These are phyloP conservation scores for Paramormyrops hopkinsi DNA, from an alignment of 2,797 vertebrate species.

Conservation along the genomic window DNA sequence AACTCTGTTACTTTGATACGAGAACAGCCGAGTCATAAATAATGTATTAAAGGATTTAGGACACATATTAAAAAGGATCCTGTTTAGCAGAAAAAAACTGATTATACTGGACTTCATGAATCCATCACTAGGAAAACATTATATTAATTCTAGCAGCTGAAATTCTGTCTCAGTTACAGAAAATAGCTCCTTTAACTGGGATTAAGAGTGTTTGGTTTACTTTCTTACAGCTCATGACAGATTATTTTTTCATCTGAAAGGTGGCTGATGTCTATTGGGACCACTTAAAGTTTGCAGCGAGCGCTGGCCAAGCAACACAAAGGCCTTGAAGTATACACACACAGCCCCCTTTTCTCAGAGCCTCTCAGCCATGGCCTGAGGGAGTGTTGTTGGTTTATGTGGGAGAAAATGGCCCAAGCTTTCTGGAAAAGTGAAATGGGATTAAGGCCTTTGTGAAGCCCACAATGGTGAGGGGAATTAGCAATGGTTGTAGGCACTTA, in stretches of 20 bases:
- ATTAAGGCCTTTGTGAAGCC: constrained; percentile 95
- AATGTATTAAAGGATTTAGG: constrained; percentile 16
- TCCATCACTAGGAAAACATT: neutral
- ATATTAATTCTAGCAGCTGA: neutral
- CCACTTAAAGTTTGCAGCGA: constrained; percentile 90
- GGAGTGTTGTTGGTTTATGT: constrained; percentile 99
- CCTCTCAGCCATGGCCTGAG: constrained; percentile 89
- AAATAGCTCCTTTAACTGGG: constrained; percentile 55
- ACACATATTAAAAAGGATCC: constrained; percentile 2
- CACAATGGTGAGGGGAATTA: constrained; percentile 99
- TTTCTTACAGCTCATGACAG: constrained; percentile 67
- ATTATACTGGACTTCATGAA: neutral
- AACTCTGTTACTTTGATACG: constrained; percentile 19
- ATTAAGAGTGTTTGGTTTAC: constrained; percentile 66
- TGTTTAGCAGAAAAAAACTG: neutral
- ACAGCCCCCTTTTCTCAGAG: constrained; percentile 87
- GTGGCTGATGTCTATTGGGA: constrained; percentile 76
- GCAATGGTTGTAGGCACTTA: constrained; percentile 99
- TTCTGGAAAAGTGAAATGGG: constrained; percentile 96
- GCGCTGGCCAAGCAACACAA: constrained; percentile 88
- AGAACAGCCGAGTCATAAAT: neutral
- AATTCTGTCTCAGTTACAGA: constrained; percentile 45
- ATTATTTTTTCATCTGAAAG: constrained; percentile 75
- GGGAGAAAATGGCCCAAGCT: constrained; percentile 96
- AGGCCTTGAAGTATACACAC: constrained; percentile 87